These are phyloP conservation scores for Perca fluviatilis DNA, from an alignment of 2,113 vertebrate genomes.

Conservation along the genomic window DNA sequence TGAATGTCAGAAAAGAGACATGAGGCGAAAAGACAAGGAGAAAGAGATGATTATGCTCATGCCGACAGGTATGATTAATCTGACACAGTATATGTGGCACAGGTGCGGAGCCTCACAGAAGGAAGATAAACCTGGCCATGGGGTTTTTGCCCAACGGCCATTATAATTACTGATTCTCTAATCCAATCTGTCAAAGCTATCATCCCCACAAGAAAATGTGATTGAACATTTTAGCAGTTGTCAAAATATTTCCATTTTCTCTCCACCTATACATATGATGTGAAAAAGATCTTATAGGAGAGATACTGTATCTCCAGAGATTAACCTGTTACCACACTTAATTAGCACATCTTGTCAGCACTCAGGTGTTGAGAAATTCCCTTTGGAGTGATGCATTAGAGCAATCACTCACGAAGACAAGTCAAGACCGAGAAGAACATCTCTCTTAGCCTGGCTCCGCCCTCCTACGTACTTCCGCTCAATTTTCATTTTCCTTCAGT, in stretches of 20 bases:
- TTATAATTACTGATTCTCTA: slow-evolving; percentile 61
- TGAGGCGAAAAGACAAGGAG: background rate
- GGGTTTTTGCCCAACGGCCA: slow-evolving; percentile 52
- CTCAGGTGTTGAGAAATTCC: slow-evolving; percentile 47
- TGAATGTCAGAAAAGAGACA: slow-evolving; percentile 25
- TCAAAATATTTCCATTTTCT: slow-evolving; percentile 21
- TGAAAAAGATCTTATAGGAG: slow-evolving; percentile 22
- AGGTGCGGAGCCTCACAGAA: slow-evolving; percentile 68
- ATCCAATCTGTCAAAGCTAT: slow-evolving; percentile 66
- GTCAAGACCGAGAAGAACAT: slow-evolving; percentile 1
- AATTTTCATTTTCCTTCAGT: too few species aligned
- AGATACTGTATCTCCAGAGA: slow-evolving; percentile 35
- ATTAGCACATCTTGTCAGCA: slow-evolving; percentile 70
- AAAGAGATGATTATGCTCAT: slow-evolving; percentile 3
- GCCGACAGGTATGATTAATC: slow-evolving; percentile 67
- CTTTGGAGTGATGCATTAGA: slow-evolving; percentile 31
- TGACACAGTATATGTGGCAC: slow-evolving; percentile 55
- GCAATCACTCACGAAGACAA: slow-evolving; percentile 46
- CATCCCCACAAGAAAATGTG: slow-evolving; percentile 29
- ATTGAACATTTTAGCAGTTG: slow-evolving; percentile 42
- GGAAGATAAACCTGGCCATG: slow-evolving; percentile 63
- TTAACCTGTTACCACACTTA: slow-evolving; percentile 56
- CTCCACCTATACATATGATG: background rate
- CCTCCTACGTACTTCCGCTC: too few species aligned
- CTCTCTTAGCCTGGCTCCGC: background rate